Evolutionary conservation across 1,140 invertebrate genomes (phyloP), one percentile per base, ranked within the genome.

Genomic region (Physella acuta): DNA sequence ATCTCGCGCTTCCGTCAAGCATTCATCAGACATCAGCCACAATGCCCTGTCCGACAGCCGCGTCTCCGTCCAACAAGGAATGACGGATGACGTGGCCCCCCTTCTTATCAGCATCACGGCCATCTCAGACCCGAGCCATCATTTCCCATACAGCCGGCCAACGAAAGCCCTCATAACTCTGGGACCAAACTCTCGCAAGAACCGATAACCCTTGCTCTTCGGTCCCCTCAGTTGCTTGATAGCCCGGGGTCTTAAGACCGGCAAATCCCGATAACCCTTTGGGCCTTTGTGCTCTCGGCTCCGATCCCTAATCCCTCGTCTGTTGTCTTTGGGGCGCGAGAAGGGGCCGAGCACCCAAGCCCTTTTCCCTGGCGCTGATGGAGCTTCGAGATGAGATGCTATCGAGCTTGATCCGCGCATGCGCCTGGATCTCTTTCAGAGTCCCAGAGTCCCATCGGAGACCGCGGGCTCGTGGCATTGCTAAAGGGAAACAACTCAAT

Each of bases 201-300:
- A 5, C 30, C 56, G 56, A 58, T 58, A 58, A 33, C 30, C 56
- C 56, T 33, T 58, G 30, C 30, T 58, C 30, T 33, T 33, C 33
- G n/a, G 56, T 33, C 26, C 31, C 56, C 56, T 58, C 33, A 58
- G 30, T n/a, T 34, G 59, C 34, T 26, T 8, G 14, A 26, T 26
- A 5, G 11, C 52, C 26, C 4, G 52, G 28, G 37, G 36, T 61
- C 59, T 17, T 39, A n/a, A 61, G 36, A 39, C 33, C 59, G 59
- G 3, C 59, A n/a, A 61, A 61, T 36, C 37, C 59, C 4, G 59
- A 61, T 61, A 61, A 61, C 59, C 59, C 39, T 39, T 26, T 61
- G 59, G 59, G 59, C 36, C 59, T 61, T 61, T 61, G 59, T 61
- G 59, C 59, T 28, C 28, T 24, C 33, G 37, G 4, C 16, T 39